Base-by-base conservation (phyloP, 2,888 invertebrate species). In the Scaptomyza caliginosa region DNA sequence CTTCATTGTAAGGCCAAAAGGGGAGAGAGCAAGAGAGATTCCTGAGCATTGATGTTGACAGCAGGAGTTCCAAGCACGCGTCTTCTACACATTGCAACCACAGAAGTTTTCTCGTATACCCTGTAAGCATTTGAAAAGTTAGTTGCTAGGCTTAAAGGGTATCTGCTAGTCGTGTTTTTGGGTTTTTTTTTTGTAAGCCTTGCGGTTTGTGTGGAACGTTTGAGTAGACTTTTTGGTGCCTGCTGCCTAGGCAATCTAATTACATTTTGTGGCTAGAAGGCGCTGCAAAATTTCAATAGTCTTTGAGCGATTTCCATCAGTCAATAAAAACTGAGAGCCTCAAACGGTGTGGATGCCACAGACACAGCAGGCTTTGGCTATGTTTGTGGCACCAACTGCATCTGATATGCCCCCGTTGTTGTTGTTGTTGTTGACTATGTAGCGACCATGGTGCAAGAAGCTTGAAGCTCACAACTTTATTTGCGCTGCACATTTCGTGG, bases 231-330 rank as follows among this genome's bases (percentile, higher is more conserved):
- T 46, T 59, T 40, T 32, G 72, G 59, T 59, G 60, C 56, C 45
- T 45, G 24, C 11, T 51, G 55, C 46, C 45, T n/a, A 24, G n/a
- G 55, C 64, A 76, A 82, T 82, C 86, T 87, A 87, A 87, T 87
- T 87, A 82, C 88, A 74, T 82, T 87, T 76, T 83, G 88, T 83
- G 82, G 88, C 64, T 68, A 70, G 11, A 49, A 57, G 74, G 32
- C 21, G 59, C 42, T 43, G 59, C 24, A 50, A 64, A 67, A 58
- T 54, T 67, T 71, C 69, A 73, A 80, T 74, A 48, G 75, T 60
- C 55, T 70, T 88, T 84, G 88, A 75, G 74, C 77, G 89, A 89
- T 89, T 88, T 87, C 85, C 86, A 89, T 89, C 89, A 89, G 89
- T 86, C 87, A 89, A 88, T 86, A 86, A 80, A 78, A 84, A 77